Conservation (phyloP, 2,888 invertebrate species). For the Epiblema foenella region DNA sequence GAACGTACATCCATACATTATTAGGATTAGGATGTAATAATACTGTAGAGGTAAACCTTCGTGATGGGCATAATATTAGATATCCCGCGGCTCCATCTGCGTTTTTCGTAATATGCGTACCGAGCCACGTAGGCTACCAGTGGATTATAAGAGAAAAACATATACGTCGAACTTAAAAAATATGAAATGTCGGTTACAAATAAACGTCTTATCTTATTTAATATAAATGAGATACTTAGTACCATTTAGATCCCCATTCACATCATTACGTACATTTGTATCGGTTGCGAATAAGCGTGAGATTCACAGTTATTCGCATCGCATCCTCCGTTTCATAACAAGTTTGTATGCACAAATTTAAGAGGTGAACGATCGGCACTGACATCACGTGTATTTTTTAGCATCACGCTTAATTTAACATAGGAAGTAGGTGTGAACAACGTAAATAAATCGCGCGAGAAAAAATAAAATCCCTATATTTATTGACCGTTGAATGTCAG, state of each 20-base stretch:
- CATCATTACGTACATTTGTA: background rate
- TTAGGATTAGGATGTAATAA: too few species aligned
- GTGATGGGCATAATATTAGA: too few species aligned
- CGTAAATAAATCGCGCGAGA: too few species aligned
- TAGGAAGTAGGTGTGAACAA: background rate
- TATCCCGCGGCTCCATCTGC: too few species aligned
- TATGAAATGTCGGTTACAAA: background rate
- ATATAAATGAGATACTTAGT: background rate
- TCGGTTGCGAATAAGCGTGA: slow-evolving; percentile 3
- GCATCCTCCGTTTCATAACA: slow-evolving; percentile 25
- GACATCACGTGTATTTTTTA: slow-evolving; percentile 27
- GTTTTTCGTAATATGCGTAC: too few species aligned
- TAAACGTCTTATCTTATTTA: background rate
- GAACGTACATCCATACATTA: too few species aligned
- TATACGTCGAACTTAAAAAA: background rate
- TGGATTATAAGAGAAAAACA: background rate
- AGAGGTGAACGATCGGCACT: slow-evolving; percentile 36
- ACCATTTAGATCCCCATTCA: background rate
- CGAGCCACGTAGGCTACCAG: too few species aligned
- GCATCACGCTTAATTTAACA: background rate
- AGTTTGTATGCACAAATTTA: slow-evolving; percentile 30
- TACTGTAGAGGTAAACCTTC: too few species aligned
- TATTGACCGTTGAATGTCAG: too few species aligned
- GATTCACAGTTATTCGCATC: slow-evolving; percentile 33
- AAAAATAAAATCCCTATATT: too few species aligned